Evolutionary conservation across 2,113 vertebrate genomes (phyloP), one percentile per base, ranked within the genome.

Genomic region (Lasiurus cinereus): DNA sequence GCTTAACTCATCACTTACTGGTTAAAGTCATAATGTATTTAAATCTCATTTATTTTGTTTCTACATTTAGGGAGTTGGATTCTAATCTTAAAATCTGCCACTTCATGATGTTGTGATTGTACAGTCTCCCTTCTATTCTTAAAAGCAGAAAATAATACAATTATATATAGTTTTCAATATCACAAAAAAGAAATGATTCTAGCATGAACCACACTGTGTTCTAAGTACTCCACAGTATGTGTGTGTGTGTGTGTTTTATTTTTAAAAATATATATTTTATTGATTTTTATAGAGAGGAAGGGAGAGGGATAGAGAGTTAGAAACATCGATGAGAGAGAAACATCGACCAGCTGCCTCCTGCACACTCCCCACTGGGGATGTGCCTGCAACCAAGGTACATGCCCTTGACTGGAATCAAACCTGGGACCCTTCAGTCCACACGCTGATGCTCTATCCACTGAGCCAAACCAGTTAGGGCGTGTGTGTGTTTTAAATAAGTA

Each of bases 41-140:
- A 66, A 16, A 9, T 87, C 29, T 64, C 16, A 31, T 85, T 92
- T 16, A 83, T 67, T 77, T 92, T 15, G 13, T 48, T 92, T 84
- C 76, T 91, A 50, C 76, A 7, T 22, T 36, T 80, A 43, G 5
- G n/a, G 16, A 2, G 5, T 46, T 66, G 21, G 36, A 29, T 29
- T 46, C 70, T 43, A 48, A 56, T 54, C 11, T 85, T 67, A 78
- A 86, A 79, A 27, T 43, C 16, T 33, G 29, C 16, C 3, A 21
- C 19, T 78, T 91, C 1, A 13, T 83, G 56, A 52, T 93, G 76
- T 73, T 89, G 59, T 88, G 6, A 54, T 80, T 91, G 16, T 89
- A 27, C 8, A n/a, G 16, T 67, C 13, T 64, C 27, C 1, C 19
- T 83, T 77, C 2, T 12, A 62, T 87, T 52, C 31, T 93, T 73